Evolutionary conservation across 2,113 vertebrate genomes (phyloP).

Genomic region (Oryzias curvinotus): DNA sequence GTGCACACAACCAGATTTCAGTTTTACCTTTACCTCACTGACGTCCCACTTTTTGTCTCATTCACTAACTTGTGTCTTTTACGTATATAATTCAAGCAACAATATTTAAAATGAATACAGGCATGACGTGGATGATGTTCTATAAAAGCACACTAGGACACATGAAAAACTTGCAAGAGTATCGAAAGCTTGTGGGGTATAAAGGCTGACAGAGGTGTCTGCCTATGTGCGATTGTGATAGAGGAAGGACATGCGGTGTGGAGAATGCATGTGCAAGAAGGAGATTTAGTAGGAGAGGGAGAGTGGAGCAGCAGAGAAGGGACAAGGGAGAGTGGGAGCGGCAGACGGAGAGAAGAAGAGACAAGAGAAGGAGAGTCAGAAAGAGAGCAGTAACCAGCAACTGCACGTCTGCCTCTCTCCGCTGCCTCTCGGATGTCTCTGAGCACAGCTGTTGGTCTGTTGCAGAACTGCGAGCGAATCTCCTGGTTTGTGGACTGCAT

Average conservation of each 20-base stretch:
- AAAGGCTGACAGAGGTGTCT: conserved; percentile 17
- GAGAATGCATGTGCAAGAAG: conserved; percentile 41
- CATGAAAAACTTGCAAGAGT: not conserved
- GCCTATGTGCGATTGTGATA: not conserved
- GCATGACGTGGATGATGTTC: not conserved
- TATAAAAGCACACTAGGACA: not conserved
- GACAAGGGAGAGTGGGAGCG: conserved; percentile 39
- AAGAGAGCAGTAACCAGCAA: conserved; percentile 45
- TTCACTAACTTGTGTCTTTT: not conserved
- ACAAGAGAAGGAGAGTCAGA: conserved; percentile 11
- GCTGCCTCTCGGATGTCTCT: conserved; percentile 44
- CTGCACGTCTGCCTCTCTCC: conserved; percentile 44
- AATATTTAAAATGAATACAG: conserved; percentile 7
- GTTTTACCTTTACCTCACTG: not conserved
- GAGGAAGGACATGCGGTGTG: conserved; percentile 15
- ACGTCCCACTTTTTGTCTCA: conserved; percentile 1
- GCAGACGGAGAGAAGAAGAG: conserved; percentile 29
- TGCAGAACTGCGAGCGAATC: conserved; percentile 24
- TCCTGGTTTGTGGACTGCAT: conserved; percentile 10
- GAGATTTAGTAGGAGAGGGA: conserved; percentile 47
- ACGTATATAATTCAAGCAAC: too few species aligned
- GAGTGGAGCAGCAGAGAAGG: conserved; percentile 32
- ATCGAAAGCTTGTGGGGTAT: conserved; percentile 6
- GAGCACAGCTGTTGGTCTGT: conserved; percentile 49
- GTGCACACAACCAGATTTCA: conserved; percentile 14